Evolutionary conservation across 2,113 vertebrate genomes (phyloP), one percentile per base, ranked within the genome.

Genomic region (Pyrgilauda ruficollis): DNA sequence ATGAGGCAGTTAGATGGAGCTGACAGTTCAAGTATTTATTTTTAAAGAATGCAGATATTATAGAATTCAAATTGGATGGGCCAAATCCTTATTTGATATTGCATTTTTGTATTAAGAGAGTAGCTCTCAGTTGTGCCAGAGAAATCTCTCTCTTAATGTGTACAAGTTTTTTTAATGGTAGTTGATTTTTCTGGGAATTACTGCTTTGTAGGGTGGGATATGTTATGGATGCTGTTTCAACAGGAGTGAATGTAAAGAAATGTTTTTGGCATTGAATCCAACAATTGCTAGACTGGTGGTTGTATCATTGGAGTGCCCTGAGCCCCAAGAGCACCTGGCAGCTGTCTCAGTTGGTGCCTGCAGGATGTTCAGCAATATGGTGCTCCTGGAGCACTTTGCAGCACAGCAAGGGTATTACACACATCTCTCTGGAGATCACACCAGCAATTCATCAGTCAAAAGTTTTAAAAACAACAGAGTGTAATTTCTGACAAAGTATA

Each of bases 11-110:
- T 78, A 73, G 74, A 72, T 75, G 74, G 49, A 82, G 33, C 20
- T 89, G 70, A 69, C 7, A 66, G 52, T 76, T 90, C 70, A 68
- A 80, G 28, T 85, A 73, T 83, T 76, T 85, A 76, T 79, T 91
- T 95, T 75, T 74, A 67, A 94, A 93, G 41, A 90, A 86, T 83
- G 39, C 43, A 14, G 82, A 31, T 55, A 58, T 69, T 87, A 80
- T 63, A 76, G 35, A 68, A 93, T 77, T 80, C 30, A 69, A 91
- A 80, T 39, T 52, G 39, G 6, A 15, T 77, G 63, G 50, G 11
- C 19, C 43, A 55, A 49, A 85, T 90, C 35, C 46, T 87, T 61
- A 33, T 73, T 41, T 87, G 19, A 50, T 58, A 15, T 13, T 39
- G 26, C 26, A 64, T 7, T 68, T 84, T 69, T 49, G n/a, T 74